Evolutionary conservation across 2,797 vertebrate species (phyloP).

Genomic region (Chiloscyllium punctatum): DNA sequence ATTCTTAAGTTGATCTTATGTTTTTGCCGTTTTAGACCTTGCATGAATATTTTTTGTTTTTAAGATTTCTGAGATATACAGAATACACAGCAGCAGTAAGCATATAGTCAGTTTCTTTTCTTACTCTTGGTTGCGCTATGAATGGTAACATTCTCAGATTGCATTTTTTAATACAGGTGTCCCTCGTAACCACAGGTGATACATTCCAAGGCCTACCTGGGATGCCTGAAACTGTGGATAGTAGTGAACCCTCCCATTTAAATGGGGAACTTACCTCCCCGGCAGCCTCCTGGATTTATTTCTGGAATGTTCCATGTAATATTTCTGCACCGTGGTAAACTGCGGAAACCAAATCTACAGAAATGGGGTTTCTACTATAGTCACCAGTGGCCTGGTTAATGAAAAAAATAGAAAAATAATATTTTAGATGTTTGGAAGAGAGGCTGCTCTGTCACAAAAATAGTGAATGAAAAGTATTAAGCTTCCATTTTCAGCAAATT

Average conservation of each 20-base stretch:
- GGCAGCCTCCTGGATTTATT: no score
- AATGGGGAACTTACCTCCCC: no score
- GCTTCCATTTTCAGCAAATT: no score
- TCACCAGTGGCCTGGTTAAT: neutral
- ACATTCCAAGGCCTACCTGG: no score
- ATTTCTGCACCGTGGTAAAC: no score
- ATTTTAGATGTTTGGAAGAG: neutral
- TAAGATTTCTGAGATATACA: neutral
- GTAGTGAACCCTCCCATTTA: no score
- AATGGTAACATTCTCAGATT: neutral
- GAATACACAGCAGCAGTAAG: neutral
- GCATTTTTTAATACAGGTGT: no score
- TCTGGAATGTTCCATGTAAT: no score
- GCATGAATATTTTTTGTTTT: neutral
- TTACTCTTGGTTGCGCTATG: neutral
- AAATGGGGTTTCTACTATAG: no score
- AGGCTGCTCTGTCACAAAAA: neutral
- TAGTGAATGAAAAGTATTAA: neutral
- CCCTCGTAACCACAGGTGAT: no score
- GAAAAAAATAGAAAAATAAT: neutral
- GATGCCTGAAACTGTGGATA: no score
- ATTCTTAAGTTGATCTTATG: neutral
- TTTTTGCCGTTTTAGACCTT: neutral
- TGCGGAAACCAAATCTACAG: no score
- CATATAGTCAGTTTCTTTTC: neutral